Evolutionary conservation across 2,888 invertebrate species (phyloP).

Genomic region (Eupithecia exiguata): DNA sequence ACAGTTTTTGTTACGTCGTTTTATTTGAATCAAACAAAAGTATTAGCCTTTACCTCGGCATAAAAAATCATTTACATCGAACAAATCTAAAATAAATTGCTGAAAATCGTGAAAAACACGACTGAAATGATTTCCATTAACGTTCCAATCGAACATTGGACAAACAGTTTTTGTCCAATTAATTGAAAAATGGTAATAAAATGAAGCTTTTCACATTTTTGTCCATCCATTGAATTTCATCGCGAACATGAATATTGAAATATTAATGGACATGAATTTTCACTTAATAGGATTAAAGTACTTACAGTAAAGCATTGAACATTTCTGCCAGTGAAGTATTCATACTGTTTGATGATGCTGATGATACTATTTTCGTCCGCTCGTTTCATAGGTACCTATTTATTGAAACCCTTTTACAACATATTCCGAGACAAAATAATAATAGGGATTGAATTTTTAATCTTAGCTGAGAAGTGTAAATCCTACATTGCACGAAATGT

Average conservation of each 20-base stretch:
- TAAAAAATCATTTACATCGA: background rate
- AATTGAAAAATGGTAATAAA: conserved; percentile 26
- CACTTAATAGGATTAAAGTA: conserved; percentile 23
- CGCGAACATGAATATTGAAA: conserved; percentile 31
- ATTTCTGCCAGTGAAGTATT: conserved; percentile 11
- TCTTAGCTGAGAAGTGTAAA: too few species aligned
- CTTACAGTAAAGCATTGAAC: conserved; percentile 9
- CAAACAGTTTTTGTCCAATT: conserved; percentile 30
- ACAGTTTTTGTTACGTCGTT: background rate
- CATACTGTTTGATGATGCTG: too few species aligned
- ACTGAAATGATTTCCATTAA: conserved; percentile 17
- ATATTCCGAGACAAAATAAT: too few species aligned
- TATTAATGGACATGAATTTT: conserved; percentile 31
- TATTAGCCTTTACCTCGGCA: background rate
- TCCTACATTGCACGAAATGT: too few species aligned
- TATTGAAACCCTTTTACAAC: too few species aligned
- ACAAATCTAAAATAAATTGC: background rate
- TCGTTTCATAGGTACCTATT: too few species aligned
- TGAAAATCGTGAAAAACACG: conserved; percentile 5
- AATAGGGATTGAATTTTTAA: too few species aligned
- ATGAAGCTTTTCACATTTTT: conserved; percentile 23
- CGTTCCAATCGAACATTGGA: conserved; percentile 20
- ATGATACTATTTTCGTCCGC: too few species aligned
- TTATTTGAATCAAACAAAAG: background rate
- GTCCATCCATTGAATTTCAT: conserved; percentile 18